These are phyloP conservation scores for Garrulus glandarius DNA, from an alignment of 2,797 vertebrate genomes.

Conservation along the genomic window DNA sequence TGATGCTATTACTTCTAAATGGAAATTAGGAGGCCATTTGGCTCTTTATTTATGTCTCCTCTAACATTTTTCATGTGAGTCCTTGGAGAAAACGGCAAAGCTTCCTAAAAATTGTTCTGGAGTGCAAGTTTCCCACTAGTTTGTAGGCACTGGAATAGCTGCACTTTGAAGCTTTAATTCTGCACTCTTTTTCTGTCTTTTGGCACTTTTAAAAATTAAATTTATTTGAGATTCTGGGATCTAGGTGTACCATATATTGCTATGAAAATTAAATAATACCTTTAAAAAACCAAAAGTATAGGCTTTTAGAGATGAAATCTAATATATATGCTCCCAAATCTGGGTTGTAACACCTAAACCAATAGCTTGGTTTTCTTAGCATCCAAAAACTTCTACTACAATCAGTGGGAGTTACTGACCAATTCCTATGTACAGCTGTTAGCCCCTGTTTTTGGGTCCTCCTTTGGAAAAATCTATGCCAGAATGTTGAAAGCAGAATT, in stretches of 20 bases:
- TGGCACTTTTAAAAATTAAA: neutral
- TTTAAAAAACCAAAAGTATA: neutral
- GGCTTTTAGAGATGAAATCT: neutral
- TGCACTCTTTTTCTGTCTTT: neutral
- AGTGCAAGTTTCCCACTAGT: neutral
- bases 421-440: neutral
- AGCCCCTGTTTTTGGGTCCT: neutral
- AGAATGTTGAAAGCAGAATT: neutral
- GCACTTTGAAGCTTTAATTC: neutral
- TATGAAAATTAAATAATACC: neutral
- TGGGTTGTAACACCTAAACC: neutral
- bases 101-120: neutral
- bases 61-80: neutral
- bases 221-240: neutral
- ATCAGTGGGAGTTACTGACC: neutral
- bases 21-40: neutral
- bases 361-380: neutral
- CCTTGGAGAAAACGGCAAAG: neutral
- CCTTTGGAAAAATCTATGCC: neutral
- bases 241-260: neutral
- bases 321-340: neutral
- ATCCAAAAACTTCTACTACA: neutral
- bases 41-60: neutral
- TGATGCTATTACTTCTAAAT: neutral
- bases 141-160: neutral